Evolutionary conservation across 2,797 vertebrate species (phyloP), one percentile per base, ranked within the genome.

Genomic region (Sphaeramia orbicularis): DNA sequence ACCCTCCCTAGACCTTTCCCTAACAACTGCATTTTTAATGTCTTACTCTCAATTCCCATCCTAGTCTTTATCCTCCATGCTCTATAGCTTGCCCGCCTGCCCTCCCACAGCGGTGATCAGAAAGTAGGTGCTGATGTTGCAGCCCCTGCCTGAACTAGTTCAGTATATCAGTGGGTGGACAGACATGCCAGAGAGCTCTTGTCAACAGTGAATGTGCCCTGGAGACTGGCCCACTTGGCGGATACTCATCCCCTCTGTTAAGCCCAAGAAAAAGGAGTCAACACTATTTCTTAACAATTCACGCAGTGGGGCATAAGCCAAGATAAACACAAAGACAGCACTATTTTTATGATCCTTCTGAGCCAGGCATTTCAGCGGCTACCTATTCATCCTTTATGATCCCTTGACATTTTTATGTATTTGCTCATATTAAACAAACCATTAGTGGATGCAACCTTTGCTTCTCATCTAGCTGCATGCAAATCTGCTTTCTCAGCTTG

Each of bases 111-210:
- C 7, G 67, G 77, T 64, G 81, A 84, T 89, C 84, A 76, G 62
- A 76, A 74, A 66, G 62, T 71, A 74, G 88, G 80, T 88, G 90
- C 89, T 92, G 91, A 91, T 89, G 83, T 75, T 81, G 88, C 87
- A 89, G 81, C 77, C 74, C 71, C 65, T 55, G 54, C 71, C 74
- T 69, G 64, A 86, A 71, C 58, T 60, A 10, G 86, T 78, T 86
- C 76, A 55, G 61, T 83, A 61, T 80, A 83, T 83, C 79, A 86
- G 84, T 74, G 78, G 85, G 82, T 86, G 84, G 89, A 89, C 86
- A 81, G 84, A 83, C 73, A 45, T 57, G 59, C 71, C 60, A 35
- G 66, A 81, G 83, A 87, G 86, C 76, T 70, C 65, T 73, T 76
- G 76, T 87, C 80, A 84, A 76, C 71, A 41, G 55, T 38, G 54